Base-by-base conservation (phyloP, 1,140 invertebrate genomes). In the Telenomus remus region DNA sequence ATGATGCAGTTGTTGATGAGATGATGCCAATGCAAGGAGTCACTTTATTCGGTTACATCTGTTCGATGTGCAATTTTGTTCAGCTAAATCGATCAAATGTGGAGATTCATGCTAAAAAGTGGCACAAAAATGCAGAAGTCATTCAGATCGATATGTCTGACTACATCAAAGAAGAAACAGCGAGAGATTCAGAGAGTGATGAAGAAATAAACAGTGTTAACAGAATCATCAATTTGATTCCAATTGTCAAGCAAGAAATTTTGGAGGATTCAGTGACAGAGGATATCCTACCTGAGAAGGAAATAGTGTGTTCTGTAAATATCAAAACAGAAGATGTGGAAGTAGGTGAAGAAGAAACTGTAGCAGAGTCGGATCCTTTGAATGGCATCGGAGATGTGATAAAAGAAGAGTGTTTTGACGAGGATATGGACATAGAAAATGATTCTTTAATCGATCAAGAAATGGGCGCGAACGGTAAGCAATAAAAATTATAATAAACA, bases 31-130 rank as follows among this genome's bases (percentile, higher is more conserved):
- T 13, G 71, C 0, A 73, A 82, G 2, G 69, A n/a, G 81, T 27
- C 12, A 16, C 68, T 49, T 76, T 92, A n/a, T 90, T 89, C 51
- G 93, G 91, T 11, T 92, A 91, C 76, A 82, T 94, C 0, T 94
- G 93, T 79, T 85, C 87, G 0, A 86, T 89, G 43, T 94, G 93
- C 77, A 91, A 93, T 80, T 94, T 89, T 78, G 89, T 92, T 0
- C 93, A 94, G 84, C 80, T 93, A 39, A 89, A 89, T 1, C 80
- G 90, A 44, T 82, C 87, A 47, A 91, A 90, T 68, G 84, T 93
- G 0, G 89, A 91, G 75, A 85, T 85, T 0, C 93, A 94, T 76
- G 82, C 92, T 1, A 84, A 90, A 39, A 79, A 81, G 0, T 89
- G 90, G 75, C 91, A 92, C 1, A 78, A 83, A 14, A 77, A 82